phyloP scores from a whole-genome alignment of 53 echinoderm and acorn worm genomes.

The Temnopleurus reevesii region DNA sequence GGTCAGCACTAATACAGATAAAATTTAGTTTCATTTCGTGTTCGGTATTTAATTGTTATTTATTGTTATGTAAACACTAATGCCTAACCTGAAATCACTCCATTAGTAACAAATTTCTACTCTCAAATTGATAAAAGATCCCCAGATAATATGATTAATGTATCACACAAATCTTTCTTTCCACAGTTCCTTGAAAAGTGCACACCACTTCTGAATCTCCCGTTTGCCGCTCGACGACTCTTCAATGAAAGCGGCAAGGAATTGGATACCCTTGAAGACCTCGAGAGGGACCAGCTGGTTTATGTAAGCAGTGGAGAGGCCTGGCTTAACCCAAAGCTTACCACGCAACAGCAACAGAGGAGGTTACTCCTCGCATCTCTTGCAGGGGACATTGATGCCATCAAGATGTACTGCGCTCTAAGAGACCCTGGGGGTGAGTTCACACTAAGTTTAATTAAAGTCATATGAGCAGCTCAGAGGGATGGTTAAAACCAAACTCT shows the following conservation, averaged over 20 bases:
- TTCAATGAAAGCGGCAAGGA: slow-evolving; percentile 80
- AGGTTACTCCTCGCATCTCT: slow-evolving; percentile 80
- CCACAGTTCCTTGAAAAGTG: slow-evolving; percentile 89
- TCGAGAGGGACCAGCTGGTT: slow-evolving; percentile 87
- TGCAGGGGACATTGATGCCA: slow-evolving; percentile 83
- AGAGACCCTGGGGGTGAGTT: slow-evolving; percentile 73
- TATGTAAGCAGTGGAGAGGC: slow-evolving; percentile 89
- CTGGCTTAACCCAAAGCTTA: slow-evolving; percentile 84
- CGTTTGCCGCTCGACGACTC: slow-evolving; percentile 88
- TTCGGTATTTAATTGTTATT: too few species aligned
- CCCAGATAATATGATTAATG: too few species aligned
- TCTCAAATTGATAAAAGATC: too few species aligned
- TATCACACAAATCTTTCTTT: too few species aligned
- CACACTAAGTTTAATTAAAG: not conserved
- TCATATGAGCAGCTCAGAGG: slow-evolving; percentile 81
- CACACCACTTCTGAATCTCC: slow-evolving; percentile 82
- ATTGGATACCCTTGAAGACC: slow-evolving; percentile 59
- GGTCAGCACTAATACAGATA: too few species aligned
- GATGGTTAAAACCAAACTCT: too few species aligned
- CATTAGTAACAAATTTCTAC: too few species aligned
- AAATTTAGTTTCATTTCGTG: too few species aligned
- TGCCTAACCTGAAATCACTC: too few species aligned
- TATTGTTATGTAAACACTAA: too few species aligned
- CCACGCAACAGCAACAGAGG: slow-evolving; percentile 88
- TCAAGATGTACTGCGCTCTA: slow-evolving; percentile 82